These are phyloP conservation scores for Drosophila lacteicornis DNA, from an alignment of 1,140 invertebrate genomes.

Conservation along the genomic window DNA sequence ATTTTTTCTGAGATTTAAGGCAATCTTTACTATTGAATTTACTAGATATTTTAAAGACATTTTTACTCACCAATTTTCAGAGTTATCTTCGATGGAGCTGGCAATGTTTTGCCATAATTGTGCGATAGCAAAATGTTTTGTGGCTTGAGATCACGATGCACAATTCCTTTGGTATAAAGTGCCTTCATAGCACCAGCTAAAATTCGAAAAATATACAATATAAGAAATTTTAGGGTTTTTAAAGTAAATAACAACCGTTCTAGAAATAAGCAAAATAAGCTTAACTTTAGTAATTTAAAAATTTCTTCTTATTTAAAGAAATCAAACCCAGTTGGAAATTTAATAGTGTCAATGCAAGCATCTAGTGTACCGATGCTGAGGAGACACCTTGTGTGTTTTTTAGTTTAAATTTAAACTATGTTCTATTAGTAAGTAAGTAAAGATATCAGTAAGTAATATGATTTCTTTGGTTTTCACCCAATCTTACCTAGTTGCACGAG, in stretches of 20 bases:
- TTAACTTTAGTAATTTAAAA: too few species aligned
- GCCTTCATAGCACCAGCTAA: constrained; percentile 98
- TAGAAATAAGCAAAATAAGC: too few species aligned
- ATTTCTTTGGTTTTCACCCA: background rate
- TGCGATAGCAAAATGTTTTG: constrained; percentile 98
- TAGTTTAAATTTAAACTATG: background rate
- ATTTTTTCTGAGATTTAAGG: too few species aligned
- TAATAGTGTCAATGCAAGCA: too few species aligned
- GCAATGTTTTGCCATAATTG: constrained; percentile 90
- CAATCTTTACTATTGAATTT: background rate
- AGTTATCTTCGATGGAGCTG: constrained; percentile 95
- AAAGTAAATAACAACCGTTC: too few species aligned
- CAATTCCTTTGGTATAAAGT: constrained; percentile 97
- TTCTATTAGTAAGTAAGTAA: background rate
- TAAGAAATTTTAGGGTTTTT: too few species aligned
- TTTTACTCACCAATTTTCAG: constrained; percentile 91
- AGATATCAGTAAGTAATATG: too few species aligned
- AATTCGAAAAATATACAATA: background rate
- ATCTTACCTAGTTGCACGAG: constrained; percentile 94
- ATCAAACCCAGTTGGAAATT: too few species aligned
- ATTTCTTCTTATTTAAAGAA: too few species aligned
- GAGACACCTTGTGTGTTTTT: background rate
- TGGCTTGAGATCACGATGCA: constrained; percentile 99
- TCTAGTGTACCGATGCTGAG: too few species aligned
- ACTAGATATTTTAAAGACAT: background rate